A percentile compares a stretch with the other conserved stretches of the same genome.
Conservation (phyloP, 2,888 invertebrate genomes). For the Orgyia antiqua region DNA sequence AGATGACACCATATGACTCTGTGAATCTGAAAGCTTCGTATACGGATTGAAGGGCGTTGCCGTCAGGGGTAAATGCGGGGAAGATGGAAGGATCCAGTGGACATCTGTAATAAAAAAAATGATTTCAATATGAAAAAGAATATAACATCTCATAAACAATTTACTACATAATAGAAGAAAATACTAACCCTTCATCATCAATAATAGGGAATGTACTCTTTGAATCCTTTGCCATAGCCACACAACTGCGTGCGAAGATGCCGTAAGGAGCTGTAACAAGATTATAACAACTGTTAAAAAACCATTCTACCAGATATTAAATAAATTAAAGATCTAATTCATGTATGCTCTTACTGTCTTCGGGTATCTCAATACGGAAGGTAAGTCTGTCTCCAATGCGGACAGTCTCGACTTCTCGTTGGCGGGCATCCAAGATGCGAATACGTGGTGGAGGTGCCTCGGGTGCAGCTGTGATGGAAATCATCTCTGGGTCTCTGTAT, state of each 20-base stretch:
- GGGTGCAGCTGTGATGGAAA: slow-evolving; percentile 95
- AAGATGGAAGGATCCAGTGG: slow-evolving; percentile 96
- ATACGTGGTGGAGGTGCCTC: slow-evolving; percentile 97
- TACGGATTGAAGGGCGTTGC: slow-evolving; percentile 92
- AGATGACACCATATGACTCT: slow-evolving; percentile 97
- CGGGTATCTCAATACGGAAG: slow-evolving; percentile 97
- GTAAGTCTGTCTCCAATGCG: slow-evolving; percentile 96
- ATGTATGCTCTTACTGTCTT: slow-evolving; percentile 88
- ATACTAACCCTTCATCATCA: slow-evolving; percentile 90
- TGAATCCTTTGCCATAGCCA: slow-evolving; percentile 97
- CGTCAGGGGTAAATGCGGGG: slow-evolving; percentile 94
- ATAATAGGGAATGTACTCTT: slow-evolving; percentile 97
- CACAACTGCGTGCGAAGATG: slow-evolving; percentile 96
- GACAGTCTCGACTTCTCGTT: slow-evolving; percentile 95
- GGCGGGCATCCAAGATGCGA: slow-evolving; percentile 90
- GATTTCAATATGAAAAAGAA: not conserved
- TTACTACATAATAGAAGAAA: not conserved
- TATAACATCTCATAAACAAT: not conserved
- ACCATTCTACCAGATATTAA: not conserved
- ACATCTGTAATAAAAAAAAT: slow-evolving; percentile 74
- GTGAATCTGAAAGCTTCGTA: slow-evolving; percentile 98
- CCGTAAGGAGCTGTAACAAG: slow-evolving; percentile 91
- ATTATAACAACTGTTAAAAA: slow-evolving; percentile 1
- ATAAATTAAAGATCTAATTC: not conserved
- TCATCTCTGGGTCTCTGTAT: slow-evolving; percentile 94